A percentile compares a stretch with the other conserved stretches of the same genome.
Evolutionary conservation across 1,140 invertebrate species (phyloP).

Genomic region (Amyelois transitella): DNA sequence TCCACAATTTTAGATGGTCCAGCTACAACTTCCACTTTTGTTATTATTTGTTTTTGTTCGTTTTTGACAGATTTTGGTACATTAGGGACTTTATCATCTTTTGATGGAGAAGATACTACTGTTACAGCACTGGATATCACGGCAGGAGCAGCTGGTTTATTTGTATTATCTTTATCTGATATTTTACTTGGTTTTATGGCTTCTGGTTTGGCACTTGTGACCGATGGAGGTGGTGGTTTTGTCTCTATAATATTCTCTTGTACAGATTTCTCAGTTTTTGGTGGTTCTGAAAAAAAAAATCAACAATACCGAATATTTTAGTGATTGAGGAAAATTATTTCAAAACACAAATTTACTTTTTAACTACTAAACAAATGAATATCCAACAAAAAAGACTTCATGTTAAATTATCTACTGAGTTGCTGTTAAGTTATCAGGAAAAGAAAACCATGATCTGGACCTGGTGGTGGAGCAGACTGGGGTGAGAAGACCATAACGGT

Average conservation of each 20-base stretch:
- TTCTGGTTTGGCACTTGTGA: conserved; percentile 58
- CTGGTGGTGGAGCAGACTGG: conserved; percentile 79
- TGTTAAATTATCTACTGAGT: conserved; percentile 1
- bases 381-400: background rate
- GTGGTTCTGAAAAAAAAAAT: conserved; percentile 58
- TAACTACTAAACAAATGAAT: background rate
- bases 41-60: conserved; percentile 71
- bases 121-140: conserved; percentile 61
- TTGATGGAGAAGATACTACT: conserved; percentile 65
- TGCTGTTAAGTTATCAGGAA: no score
- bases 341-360: background rate
- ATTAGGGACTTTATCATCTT: conserved; percentile 62
- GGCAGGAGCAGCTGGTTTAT: conserved; percentile 44
- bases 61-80: conserved; percentile 57
- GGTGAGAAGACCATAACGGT: conserved; percentile 94
- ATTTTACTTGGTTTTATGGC: conserved; percentile 78
- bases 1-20: conserved; percentile 69
- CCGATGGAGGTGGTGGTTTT: conserved; percentile 65
- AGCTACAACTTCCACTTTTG: conserved; percentile 76
- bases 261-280: conserved; percentile 58
- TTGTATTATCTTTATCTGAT: conserved; percentile 57
- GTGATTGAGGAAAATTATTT: background rate
- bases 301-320: background rate
- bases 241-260: conserved; percentile 75
- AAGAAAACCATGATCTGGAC: conserved; percentile 27